A percentile compares a stretch with the other conserved stretches of the same genome.
Conservation (phyloP, 2,888 invertebrate genomes). For the Vesta saturnalis region DNA sequence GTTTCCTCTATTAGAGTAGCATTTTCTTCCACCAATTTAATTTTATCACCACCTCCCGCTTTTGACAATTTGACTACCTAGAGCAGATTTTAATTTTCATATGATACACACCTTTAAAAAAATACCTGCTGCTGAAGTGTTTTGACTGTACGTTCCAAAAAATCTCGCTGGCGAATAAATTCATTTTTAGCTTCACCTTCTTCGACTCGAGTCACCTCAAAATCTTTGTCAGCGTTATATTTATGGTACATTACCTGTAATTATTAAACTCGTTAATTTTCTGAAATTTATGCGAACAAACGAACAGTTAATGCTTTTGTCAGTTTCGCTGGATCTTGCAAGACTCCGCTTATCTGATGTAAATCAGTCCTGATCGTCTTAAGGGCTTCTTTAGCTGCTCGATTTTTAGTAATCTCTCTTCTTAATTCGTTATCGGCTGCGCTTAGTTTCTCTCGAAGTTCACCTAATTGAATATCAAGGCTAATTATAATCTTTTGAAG, state of each 20-base stretch:
- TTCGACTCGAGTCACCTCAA: conserved; percentile 72
- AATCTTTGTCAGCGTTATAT: conserved; percentile 76
- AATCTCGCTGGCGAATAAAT: conserved; percentile 82
- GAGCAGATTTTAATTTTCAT: not conserved
- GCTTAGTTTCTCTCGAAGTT: conserved; percentile 79
- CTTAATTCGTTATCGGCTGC: conserved; percentile 78
- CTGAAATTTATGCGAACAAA: not conserved
- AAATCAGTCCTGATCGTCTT: conserved; percentile 84
- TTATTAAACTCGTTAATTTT: not conserved
- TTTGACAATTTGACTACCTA: conserved; percentile 52
- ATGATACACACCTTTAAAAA: not conserved
- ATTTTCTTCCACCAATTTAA: conserved; percentile 72
- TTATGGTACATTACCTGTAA: conserved; percentile 72
- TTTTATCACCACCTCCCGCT: conserved; percentile 57
- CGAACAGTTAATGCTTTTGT: conserved; percentile 67
- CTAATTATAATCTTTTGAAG: conserved; percentile 77
- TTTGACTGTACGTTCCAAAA: conserved; percentile 76
- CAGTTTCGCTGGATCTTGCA: conserved; percentile 78
- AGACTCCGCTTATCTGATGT: conserved; percentile 78
- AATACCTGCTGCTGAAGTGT: conserved; percentile 63
- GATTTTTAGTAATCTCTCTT: conserved; percentile 70
- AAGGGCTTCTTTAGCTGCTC: conserved; percentile 71
- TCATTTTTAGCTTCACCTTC: conserved; percentile 80
- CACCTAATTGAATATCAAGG: conserved; percentile 77
- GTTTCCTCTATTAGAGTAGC: conserved; percentile 80